A percentile compares a stretch with the other conserved stretches of the same genome.
phyloP scores from a whole-genome alignment of 1,140 invertebrate genomes.

The Eupeodes corollae region DNA sequence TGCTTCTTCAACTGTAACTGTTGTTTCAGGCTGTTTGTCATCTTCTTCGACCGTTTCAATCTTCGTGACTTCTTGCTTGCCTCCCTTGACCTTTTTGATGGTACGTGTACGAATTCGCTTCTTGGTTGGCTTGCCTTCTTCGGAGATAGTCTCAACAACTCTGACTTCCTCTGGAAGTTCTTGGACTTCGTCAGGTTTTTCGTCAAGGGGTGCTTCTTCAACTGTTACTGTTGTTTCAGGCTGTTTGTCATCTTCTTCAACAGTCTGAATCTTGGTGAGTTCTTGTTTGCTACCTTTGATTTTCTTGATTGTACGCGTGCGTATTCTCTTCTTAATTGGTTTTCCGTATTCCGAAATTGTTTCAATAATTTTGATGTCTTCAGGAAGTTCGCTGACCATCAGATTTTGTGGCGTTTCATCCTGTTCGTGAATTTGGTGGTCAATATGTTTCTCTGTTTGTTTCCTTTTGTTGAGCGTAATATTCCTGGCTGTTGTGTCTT shows the following conservation, averaged over 20 bases:
- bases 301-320: constrained; percentile 9
- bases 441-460: too few species aligned
- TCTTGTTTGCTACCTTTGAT: constrained; percentile 1
- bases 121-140: constrained; percentile 18
- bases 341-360: constrained; percentile 11
- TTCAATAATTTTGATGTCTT: constrained; percentile 30
- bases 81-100: constrained; percentile 10
- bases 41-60: constrained; percentile 23
- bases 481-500: constrained; percentile 21
- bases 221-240: constrained; percentile 16
- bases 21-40: constrained; percentile 18
- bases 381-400: constrained; percentile 15
- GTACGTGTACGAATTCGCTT: constrained; percentile 16
- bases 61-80: constrained; percentile 22
- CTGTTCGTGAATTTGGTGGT: too few species aligned
- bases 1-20: constrained; percentile 11
- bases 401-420: constrained; percentile 12
- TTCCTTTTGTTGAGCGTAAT: constrained; percentile 8
- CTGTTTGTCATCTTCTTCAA: constrained; percentile 24
- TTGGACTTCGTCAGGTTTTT: constrained; percentile 8
- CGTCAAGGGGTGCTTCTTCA: constrained; percentile 6
- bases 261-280: constrained; percentile 26
- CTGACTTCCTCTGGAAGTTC: constrained; percentile 20
- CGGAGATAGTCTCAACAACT: constrained; percentile 20
- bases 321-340: constrained; percentile 11